These are phyloP conservation scores for Caerostris extrusa DNA, from an alignment of 1,140 invertebrate species.

Conservation along the genomic window DNA sequence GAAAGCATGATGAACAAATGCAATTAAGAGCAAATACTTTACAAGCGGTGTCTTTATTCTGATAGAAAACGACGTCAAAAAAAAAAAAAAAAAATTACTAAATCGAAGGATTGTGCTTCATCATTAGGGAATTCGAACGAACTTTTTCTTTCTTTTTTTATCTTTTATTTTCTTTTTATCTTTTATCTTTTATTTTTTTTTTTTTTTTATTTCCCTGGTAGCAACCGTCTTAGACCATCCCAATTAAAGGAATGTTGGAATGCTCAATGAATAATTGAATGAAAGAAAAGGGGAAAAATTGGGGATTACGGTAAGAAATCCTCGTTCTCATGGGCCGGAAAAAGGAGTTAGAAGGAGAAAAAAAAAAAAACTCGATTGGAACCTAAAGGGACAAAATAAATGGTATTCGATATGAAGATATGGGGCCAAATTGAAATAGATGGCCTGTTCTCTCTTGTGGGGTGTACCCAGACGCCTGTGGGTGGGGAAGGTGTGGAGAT, in stretches of 20 bases:
- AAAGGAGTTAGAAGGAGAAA: not conserved
- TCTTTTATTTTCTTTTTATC: not conserved
- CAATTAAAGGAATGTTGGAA: not conserved
- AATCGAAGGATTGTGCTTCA: not conserved
- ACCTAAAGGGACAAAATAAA: conserved; percentile 55
- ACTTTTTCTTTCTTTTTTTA: not conserved
- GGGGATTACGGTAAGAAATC: not conserved
- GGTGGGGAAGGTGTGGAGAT: not conserved
- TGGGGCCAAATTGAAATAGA: conserved; percentile 63
- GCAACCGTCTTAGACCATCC: not conserved
- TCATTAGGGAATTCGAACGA: conserved; percentile 13
- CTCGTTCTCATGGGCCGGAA: not conserved
- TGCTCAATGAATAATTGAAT: not conserved
- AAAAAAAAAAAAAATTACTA: not conserved
- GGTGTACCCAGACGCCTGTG: not conserved
- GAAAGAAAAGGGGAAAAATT: not conserved
- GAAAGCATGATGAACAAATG: not conserved
- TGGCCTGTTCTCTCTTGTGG: not conserved
- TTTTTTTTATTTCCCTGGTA: too few species aligned
- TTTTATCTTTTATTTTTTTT: too few species aligned
- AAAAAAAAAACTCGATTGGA: not conserved
- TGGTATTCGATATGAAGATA: conserved; percentile 61
- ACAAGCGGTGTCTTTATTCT: too few species aligned
- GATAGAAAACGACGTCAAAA: not conserved
- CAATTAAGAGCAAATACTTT: too few species aligned